Percentiles rank a stretch among this genome's conserved stretches.
phyloP scores from a whole-genome alignment of 1,140 invertebrate genomes.

The Caerostris darwini region DNA sequence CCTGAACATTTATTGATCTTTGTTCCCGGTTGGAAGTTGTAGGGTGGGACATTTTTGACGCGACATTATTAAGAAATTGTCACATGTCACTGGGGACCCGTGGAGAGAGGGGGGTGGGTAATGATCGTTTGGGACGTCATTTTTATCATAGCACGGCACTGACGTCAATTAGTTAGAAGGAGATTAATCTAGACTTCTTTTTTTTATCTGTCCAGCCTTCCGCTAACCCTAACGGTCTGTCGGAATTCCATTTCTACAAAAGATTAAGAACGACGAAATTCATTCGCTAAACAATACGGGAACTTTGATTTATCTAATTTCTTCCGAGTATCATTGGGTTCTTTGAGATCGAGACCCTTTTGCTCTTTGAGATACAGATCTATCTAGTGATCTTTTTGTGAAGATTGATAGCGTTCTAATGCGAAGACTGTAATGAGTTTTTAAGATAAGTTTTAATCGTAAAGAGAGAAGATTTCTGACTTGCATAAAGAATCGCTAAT shows the following conservation, averaged over 20 bases:
- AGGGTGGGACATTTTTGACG: constrained; percentile 61
- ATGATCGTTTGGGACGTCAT: constrained; percentile 59
- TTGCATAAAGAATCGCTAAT: too few relatives aligned
- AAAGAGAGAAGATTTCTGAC: too few relatives aligned
- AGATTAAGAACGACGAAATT: constrained; percentile 21
- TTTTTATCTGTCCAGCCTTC: neutral
- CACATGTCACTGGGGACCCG: constrained; percentile 35
- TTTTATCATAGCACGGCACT: constrained; percentile 27
- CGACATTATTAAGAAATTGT: constrained; percentile 73
- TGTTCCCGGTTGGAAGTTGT: neutral
- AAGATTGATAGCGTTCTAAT: constrained; percentile 26
- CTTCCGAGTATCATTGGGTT: neutral
- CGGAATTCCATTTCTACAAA: constrained; percentile 33
- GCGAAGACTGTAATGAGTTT: neutral
- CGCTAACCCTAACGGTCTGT: neutral
- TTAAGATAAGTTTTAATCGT: neutral
- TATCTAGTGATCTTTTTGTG: neutral
- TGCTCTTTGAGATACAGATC: neutral
- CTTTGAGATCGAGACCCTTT: neutral
- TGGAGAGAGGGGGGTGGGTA: neutral
- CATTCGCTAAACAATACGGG: constrained; percentile 19
- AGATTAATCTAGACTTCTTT: constrained; percentile 45
- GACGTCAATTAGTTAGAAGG: constrained; percentile 65
- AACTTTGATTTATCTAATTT: constrained; percentile 32
- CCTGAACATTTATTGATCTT: constrained; percentile 61